Conservation (phyloP, 2,113 vertebrate species). For the western clawed frog (Xenopus tropicalis) region UCB_Xtro_10.0 CM004450.2:50370001-50370500, state of each 20-base stretch:
- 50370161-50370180: conserved; percentile 14
- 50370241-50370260: conserved; percentile 34
- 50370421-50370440: neutral
- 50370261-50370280: conserved; percentile 23
- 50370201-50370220: conserved; percentile 39
- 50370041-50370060: too few species aligned
- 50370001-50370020: too few species aligned
- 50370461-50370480: too few species aligned
- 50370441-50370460: too few species aligned
- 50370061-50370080: too few species aligned
- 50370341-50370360: conserved; percentile 9
- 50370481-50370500: too few species aligned
- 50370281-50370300: conserved; percentile 28
- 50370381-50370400: conserved; percentile 8
- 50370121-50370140: conserved; percentile 7
- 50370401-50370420: neutral
- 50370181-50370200: conserved; percentile 7
- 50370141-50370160: conserved; percentile 20
- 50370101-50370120: neutral
- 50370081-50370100: neutral
- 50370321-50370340: conserved; percentile 20
- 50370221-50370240: conserved; percentile 17
- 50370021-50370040: too few species aligned
- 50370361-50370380: conserved; percentile 28
- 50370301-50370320: conserved; percentile 22